Conservation (phyloP, 2,113 vertebrate genomes). For the Chlamydotis undulata region DNA sequence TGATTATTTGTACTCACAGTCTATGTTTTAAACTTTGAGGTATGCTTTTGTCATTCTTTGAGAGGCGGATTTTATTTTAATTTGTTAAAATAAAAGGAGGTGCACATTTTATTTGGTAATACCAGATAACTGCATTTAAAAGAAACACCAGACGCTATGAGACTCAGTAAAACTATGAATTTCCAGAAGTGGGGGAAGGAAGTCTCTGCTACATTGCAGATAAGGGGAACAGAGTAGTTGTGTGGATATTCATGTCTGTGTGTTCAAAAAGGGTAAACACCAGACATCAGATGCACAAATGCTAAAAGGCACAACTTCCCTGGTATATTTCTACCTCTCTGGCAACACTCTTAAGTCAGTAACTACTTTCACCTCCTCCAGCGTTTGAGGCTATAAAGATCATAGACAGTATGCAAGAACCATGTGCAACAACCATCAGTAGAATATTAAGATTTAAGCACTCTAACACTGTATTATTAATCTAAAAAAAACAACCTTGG, state of each 20-base stretch:
- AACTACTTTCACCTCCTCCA: neutral
- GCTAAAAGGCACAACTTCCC: neutral
- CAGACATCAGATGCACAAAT: neutral
- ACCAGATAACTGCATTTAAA: neutral
- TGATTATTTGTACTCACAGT: neutral
- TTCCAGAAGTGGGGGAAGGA: neutral
- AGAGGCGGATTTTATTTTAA: neutral
- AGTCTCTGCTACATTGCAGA: neutral
- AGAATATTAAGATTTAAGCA: neutral
- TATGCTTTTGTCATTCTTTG: neutral
- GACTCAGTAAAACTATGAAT: neutral
- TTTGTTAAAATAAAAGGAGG: neutral
- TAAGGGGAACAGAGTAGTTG: neutral
- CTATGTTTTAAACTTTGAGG: neutral
- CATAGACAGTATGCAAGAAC: neutral
- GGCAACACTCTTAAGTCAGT: neutral
- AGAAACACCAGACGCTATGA: neutral
- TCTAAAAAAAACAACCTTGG: neutral
- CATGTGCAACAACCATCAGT: neutral
- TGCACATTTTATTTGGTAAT: neutral
- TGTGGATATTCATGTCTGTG: neutral
- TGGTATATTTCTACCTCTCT: neutral
- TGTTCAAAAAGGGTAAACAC: neutral
- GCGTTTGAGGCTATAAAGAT: neutral
- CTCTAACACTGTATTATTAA: neutral